Evolutionary conservation across 2,888 invertebrate species (phyloP).

Genomic region (Oligia fasciuncula): DNA sequence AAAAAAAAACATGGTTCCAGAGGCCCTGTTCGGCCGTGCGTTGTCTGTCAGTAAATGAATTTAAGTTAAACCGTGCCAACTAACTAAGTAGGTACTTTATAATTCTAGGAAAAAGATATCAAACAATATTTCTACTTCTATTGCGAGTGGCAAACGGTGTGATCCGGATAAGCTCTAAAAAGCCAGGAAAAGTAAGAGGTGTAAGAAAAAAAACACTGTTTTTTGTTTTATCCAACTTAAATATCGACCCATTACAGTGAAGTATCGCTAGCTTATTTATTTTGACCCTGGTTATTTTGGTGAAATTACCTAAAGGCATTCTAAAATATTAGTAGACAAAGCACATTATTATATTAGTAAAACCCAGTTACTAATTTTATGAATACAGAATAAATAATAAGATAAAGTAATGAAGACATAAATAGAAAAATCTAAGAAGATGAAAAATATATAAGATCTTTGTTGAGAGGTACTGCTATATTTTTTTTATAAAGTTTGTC

Average conservation of each 20-base stretch:
- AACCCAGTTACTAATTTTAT: neutral
- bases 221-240: no score
- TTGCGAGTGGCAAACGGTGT: neutral
- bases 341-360: neutral
- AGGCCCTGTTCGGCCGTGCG: neutral
- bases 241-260: neutral
- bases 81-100: neutral
- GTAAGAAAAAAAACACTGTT: neutral
- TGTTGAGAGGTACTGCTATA: no score
- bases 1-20: neutral
- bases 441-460: neutral
- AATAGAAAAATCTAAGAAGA: neutral
- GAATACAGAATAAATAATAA: neutral
- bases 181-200: neutral
- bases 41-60: neutral
- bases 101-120: neutral
- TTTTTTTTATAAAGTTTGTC: no score
- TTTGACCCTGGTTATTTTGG: neutral
- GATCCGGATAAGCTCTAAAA: neutral
- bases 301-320: neutral
- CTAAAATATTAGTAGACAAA: neutral
- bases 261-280: neutral
- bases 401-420: neutral
- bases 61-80: neutral
- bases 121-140: neutral